Evolutionary conservation across 1,140 invertebrate genomes (phyloP).

Genomic region (Drosophila guanche): DNA sequence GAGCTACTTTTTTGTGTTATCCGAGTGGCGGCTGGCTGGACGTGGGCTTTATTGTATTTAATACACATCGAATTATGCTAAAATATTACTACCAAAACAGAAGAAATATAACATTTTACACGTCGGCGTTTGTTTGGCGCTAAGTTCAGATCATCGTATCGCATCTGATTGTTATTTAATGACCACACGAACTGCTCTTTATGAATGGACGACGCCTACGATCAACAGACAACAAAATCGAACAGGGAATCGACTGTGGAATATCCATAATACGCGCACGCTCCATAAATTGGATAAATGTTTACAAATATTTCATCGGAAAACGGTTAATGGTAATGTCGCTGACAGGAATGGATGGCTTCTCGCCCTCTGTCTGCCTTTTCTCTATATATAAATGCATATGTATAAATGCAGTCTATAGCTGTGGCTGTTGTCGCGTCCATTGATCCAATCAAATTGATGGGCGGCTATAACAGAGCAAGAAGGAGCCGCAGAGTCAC

Average conservation of each 20-base stretch:
- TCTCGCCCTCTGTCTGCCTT: neutral
- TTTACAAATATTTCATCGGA: conserved; percentile 76
- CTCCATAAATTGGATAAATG: conserved; percentile 79
- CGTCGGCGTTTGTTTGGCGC: conserved; percentile 77
- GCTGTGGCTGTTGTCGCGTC: conserved; percentile 64
- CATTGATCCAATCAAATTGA: conserved; percentile 80
- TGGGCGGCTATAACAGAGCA: conserved; percentile 66
- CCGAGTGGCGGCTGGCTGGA: conserved; percentile 40
- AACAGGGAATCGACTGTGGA: conserved; percentile 23
- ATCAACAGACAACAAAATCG: conserved; percentile 5
- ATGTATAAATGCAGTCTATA: conserved; percentile 26
- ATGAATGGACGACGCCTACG: conserved; percentile 68
- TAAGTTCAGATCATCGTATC: conserved; percentile 65
- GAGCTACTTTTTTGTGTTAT: conserved; percentile 63
- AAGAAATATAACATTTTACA: conserved; percentile 36
- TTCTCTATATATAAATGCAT: conserved; percentile 8
- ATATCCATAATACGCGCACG: conserved; percentile 56
- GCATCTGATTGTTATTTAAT: conserved; percentile 79
- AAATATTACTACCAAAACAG: conserved; percentile 54
- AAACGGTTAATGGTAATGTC: conserved; percentile 37
- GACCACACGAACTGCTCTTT: conserved; percentile 64
- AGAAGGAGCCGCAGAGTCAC: neutral
- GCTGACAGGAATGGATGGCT: conserved; percentile 5
- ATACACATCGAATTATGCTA: conserved; percentile 57
- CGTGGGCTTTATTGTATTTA: conserved; percentile 30